Base-by-base conservation (phyloP, 2,888 invertebrate species). In the Sesia bembeciformis region DNA sequence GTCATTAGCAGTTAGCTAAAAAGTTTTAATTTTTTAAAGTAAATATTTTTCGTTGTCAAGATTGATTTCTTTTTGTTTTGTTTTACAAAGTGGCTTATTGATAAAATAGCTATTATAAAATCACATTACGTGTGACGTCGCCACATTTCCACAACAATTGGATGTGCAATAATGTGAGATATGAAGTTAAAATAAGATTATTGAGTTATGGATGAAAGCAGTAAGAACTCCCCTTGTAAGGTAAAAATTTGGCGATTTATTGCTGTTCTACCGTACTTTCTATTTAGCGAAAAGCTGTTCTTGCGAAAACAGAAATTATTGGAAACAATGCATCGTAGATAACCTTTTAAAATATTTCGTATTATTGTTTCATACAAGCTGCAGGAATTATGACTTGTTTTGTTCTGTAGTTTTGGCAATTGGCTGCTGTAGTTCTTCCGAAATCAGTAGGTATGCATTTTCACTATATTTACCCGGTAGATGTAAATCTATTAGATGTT, bases 181-280 rank as follows among this genome's bases (percentile, higher is more conserved):
- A 73, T 82, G 80, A 80, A 78, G 70, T 85, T 82, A 75, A 73
- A 40, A 69, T 78, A 74, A 75, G 69, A 68, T 78, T 73, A 62
- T 68, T 78, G 69, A 84, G 84, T 78, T 68, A 89, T 89, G 89
- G 88, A 89, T 84, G 83, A 82, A 70, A 83, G 76, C 76, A 76
- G 70, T 78, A 84, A 80, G 77, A 84, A 74, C 75, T 86, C 86
- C 77, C 86, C 86, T 79, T 88, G 85, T 84, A 80, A 89, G 89
- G 89, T 89, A 89, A 89, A 78, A 76, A 73, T 71, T 74, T 75
- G 70, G 74, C 71, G 64, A 70, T 74, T 60, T 75, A 71, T 72
- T 72, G 66, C 69, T 76, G 68, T 66, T 62, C 63, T 58, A 72
- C 69, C 67, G 68, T 59, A 65, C 62, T 62, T 55, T 62, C 67